A percentile compares a stretch with the other conserved stretches of the same genome.
Conservation (phyloP, 2,888 invertebrate genomes). For the Heterodera filipjevi region DNA sequence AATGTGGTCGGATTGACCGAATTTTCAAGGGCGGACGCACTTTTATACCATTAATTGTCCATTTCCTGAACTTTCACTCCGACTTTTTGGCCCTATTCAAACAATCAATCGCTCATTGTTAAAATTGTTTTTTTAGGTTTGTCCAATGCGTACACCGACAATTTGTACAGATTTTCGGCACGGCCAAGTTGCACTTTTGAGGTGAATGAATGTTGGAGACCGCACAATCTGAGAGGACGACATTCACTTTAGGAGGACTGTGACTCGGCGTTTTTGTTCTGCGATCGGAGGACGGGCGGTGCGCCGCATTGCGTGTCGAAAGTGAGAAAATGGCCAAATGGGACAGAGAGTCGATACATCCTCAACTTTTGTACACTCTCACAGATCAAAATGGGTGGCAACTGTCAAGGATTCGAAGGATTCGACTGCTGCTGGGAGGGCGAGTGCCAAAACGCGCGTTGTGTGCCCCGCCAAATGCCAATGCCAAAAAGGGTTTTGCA, state of each 20-base stretch:
- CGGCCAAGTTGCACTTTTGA: conserved; percentile 55
- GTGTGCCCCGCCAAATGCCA: conserved; percentile 50
- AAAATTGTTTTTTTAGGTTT: conserved; percentile 52
- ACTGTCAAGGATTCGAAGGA: conserved; percentile 25
- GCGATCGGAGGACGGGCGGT: conserved; percentile 45
- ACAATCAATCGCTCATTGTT: too few species aligned
- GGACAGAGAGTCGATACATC: neutral
- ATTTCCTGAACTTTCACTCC: too few species aligned
- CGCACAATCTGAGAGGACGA: too few species aligned
- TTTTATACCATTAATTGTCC: too few species aligned
- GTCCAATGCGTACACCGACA: conserved; percentile 64
- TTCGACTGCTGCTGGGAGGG: conserved; percentile 58
- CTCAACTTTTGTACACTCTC: neutral
- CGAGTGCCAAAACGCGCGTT: conserved; percentile 54
- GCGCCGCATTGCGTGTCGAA: conserved; percentile 61
- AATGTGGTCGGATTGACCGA: too few species aligned
- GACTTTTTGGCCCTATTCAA: too few species aligned
- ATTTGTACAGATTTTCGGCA: conserved; percentile 58
- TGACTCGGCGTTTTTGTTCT: conserved; percentile 46
- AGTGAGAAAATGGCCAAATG: conserved; percentile 27
- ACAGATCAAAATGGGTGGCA: conserved; percentile 28
- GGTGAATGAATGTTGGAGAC: too few species aligned
- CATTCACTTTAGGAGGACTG: conserved; percentile 45
- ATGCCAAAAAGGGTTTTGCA: neutral
- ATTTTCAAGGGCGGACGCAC: too few species aligned